phyloP scores from a whole-genome alignment of 2,797 vertebrate genomes.

The Cirrhinus mrigala region DNA sequence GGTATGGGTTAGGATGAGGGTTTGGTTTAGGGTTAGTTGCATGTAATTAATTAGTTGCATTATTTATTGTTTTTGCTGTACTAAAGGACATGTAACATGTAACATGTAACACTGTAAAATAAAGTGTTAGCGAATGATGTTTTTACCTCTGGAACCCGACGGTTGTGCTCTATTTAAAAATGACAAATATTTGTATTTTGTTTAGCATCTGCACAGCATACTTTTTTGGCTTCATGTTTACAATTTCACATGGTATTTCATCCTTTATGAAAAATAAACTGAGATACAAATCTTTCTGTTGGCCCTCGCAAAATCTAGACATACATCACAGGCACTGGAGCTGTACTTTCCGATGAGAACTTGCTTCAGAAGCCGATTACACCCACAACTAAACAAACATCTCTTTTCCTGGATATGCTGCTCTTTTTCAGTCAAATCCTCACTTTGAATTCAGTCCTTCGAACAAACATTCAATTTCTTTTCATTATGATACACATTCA shows the following conservation, averaged over 20 bases:
- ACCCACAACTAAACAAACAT: constrained; percentile 71
- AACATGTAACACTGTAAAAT: too few species aligned
- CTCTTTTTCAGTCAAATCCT: constrained; percentile 29
- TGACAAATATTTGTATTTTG: neutral
- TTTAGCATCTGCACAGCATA: neutral
- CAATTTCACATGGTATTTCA: neutral
- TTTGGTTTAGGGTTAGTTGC: too few species aligned
- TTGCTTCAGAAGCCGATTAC: constrained; percentile 64
- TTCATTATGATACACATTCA: neutral
- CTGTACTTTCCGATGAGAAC: constrained; percentile 71
- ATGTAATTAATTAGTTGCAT: too few species aligned
- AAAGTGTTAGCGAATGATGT: too few species aligned
- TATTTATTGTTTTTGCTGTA: too few species aligned
- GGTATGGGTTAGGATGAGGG: too few species aligned
- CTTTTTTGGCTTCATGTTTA: neutral
- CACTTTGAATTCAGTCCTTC: constrained; percentile 39
- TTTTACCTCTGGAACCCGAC: neutral
- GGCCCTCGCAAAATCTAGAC: constrained; percentile 30
- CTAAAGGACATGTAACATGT: too few species aligned
- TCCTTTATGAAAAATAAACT: constrained; percentile 14
- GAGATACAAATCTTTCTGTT: neutral
- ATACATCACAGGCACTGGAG: constrained; percentile 43
- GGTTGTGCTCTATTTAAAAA: neutral
- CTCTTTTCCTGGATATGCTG: constrained; percentile 71
- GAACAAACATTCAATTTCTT: neutral